A percentile compares a stretch with the other conserved stretches of the same genome.
Conservation (phyloP, 2,888 invertebrate genomes). For the Acanthosepion lycidas region DNA sequence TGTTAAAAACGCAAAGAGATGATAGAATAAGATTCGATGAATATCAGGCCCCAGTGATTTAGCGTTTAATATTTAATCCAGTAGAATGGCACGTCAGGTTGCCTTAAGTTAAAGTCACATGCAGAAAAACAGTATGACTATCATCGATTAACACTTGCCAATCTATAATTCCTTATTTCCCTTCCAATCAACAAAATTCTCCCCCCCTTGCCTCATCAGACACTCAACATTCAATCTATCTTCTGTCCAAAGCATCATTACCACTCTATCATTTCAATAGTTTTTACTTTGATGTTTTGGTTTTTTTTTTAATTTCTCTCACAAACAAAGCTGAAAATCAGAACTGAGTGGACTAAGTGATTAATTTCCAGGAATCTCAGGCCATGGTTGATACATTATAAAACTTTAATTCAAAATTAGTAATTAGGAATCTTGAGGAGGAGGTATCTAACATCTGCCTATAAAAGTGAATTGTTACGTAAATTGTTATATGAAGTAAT, state of each 20-base stretch:
- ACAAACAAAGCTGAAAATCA: too few species aligned
- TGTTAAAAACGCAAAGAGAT: neutral
- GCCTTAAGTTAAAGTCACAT: neutral
- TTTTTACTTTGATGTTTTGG: neutral
- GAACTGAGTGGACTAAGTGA: neutral
- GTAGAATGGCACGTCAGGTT: conserved; percentile 7
- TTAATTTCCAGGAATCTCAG: conserved; percentile 18
- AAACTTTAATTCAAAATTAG: neutral
- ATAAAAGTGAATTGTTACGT: neutral
- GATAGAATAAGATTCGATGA: neutral
- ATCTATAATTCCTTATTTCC: neutral
- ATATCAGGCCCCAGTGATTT: neutral
- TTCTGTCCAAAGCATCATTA: neutral
- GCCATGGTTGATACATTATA: neutral
- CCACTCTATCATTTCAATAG: neutral
- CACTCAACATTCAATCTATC: too few species aligned
- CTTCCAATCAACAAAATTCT: neutral
- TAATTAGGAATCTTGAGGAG: neutral
- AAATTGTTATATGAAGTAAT: neutral
- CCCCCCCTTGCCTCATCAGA: neutral
- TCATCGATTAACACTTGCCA: neutral
- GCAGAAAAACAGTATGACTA: neutral
- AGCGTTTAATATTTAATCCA: neutral
- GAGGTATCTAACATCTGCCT: neutral
- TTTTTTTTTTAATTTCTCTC: too few species aligned